Conservation (phyloP, 2,113 vertebrate genomes). For the Mirounga angustirostris region DNA sequence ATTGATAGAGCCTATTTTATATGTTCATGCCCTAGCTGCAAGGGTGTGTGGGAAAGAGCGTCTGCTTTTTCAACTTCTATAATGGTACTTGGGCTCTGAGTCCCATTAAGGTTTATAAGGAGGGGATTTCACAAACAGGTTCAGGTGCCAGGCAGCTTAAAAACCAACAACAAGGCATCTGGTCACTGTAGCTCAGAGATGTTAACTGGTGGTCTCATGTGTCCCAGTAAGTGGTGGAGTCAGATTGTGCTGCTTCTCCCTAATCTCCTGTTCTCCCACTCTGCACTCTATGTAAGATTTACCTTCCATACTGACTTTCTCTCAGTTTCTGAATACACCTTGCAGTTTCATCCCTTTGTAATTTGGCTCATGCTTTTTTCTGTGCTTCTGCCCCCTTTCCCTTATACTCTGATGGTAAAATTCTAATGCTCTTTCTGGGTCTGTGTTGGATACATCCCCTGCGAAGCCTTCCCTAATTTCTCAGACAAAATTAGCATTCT, state of each 20-base stretch:
- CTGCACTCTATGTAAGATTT: neutral
- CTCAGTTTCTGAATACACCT: slow-evolving; percentile 10
- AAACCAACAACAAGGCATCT: neutral
- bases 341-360: slow-evolving; percentile 45
- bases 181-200: neutral
- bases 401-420: neutral
- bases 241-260: neutral
- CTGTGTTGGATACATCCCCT: slow-evolving; percentile 11
- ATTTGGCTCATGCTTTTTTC: slow-evolving; percentile 33
- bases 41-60: slow-evolving; percentile 20
- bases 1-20: slow-evolving; percentile 25
- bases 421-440: slow-evolving; percentile 30
- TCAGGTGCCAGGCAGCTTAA: slow-evolving; percentile 32
- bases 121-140: slow-evolving; percentile 2
- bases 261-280: neutral
- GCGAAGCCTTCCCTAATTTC: slow-evolving; percentile 50
- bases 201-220: neutral
- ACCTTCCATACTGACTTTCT: slow-evolving; percentile 16
- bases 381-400: neutral
- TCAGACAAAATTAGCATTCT: neutral
- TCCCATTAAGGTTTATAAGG: neutral
- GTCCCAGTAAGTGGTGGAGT: neutral
- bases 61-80: neutral
- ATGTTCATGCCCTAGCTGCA: neutral
- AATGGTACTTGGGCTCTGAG: neutral